phyloP scores from a whole-genome alignment of 2,888 invertebrate genomes.

The Cheilosia urbana region DNA sequence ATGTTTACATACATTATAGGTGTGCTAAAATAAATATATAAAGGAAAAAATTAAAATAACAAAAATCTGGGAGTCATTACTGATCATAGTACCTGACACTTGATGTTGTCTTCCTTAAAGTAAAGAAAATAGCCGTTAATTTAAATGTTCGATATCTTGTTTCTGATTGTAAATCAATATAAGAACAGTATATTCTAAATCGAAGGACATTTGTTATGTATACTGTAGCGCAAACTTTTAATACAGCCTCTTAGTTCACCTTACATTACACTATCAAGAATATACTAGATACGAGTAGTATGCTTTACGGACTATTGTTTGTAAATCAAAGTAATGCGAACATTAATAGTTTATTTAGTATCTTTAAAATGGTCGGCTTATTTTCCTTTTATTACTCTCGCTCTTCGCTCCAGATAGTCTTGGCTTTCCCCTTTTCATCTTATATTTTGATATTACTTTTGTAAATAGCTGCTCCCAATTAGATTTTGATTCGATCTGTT shows the following conservation, averaged over 20 bases:
- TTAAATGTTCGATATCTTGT: constrained; percentile 16
- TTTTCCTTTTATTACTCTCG: not conserved
- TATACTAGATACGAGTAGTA: not conserved
- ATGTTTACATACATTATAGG: constrained; percentile 29
- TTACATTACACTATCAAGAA: not conserved
- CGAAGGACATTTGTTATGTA: constrained; percentile 11
- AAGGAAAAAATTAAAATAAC: constrained; percentile 9
- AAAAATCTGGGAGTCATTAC: constrained; percentile 70
- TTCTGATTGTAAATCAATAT: constrained; percentile 10
- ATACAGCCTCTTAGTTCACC: not conserved
- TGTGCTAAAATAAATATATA: constrained; percentile 30
- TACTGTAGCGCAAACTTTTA: constrained; percentile 1
- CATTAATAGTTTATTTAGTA: not conserved
- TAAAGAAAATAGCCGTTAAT: constrained; percentile 50
- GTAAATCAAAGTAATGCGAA: constrained; percentile 36
- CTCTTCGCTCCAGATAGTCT: not conserved
- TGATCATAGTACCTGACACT: constrained; percentile 73
- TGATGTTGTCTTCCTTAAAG: constrained; percentile 72
- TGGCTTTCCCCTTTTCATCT: not conserved
- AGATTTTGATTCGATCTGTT: not conserved
- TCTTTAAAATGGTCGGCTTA: not conserved
- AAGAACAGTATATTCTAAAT: constrained; percentile 8
- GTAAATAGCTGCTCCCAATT: constrained; percentile 33
- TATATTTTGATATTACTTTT: constrained; percentile 26
- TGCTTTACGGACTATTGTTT: constrained; percentile 29